Base-by-base conservation (phyloP, 1,140 invertebrate genomes). In the Scaptomyza hsui region DNA sequence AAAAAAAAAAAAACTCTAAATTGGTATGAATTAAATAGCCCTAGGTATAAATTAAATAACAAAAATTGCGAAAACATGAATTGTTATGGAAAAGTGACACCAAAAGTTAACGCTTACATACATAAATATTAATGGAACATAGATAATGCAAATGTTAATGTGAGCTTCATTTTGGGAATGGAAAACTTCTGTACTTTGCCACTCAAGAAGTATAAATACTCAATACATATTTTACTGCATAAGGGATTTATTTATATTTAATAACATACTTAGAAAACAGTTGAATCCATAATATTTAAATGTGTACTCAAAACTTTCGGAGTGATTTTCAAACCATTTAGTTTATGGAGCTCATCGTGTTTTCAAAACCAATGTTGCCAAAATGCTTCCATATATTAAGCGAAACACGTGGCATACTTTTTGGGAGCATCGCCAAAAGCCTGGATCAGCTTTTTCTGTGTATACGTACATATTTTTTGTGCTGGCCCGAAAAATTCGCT, bases 11-110 rank as follows among this genome's bases (percentile, higher is more conserved):
- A n/a, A n/a, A n/a, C n/a, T 42, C 21, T 49, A 74, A 73, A 52
- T 59, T 47, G 49, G 75, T 62, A 65, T 80, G 72, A 75, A 86
- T 77, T 70, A 68, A 83, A 81, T 77, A 76, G 80, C 81, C 69
- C 69, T 52, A 81, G 81, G 77, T 77, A 81, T 73, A 86, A 85
- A 86, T 86, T 67, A 73, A 85, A 86, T 85, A 86, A 86, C 60
- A 59, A 52, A 29, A 76, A 86, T 86, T 86, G 80, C 52, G 56
- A 70, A 86, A 86, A 74, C 77, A 80, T 80, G 81, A 85, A 76
- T 51, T 63, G 62, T 19, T 16, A 12, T 29, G 6, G 16, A 41
- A 39, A 52, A 29, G 15, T 42, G 21, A 52, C 45, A 37, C 24
- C 29, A n/a, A 49, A 68, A 71, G 24, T 53, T 41, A 7, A 12